These are phyloP conservation scores for Spea hammondii DNA, from an alignment of 2,797 vertebrate genomes.

Conservation along the genomic window DNA sequence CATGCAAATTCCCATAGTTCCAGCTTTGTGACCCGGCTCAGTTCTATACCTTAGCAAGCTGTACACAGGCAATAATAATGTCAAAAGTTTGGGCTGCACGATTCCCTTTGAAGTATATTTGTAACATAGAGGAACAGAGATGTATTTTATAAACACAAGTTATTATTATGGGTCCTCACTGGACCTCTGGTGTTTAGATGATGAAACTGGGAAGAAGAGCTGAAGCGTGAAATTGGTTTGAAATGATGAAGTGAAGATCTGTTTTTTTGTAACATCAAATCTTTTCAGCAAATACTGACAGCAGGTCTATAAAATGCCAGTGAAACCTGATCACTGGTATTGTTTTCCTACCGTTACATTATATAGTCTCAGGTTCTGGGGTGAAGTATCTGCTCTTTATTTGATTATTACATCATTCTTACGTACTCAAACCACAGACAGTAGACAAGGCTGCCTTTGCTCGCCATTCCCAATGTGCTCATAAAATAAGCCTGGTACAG, in stretches of 20 bases:
- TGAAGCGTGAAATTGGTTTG: slow-evolving; percentile 71
- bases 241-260: slow-evolving; percentile 65
- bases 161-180: slow-evolving; percentile 37
- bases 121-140: slow-evolving; percentile 30
- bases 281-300: slow-evolving; percentile 57
- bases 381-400: background rate
- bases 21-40: slow-evolving; percentile 5
- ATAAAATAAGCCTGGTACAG: no score
- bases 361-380: background rate
- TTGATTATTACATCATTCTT: no score
- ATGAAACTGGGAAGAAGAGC: slow-evolving; percentile 57
- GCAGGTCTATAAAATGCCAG: slow-evolving; percentile 53
- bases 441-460: background rate
- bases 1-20: background rate
- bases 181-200: slow-evolving; percentile 54
- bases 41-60: slow-evolving; percentile 14
- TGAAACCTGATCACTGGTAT: slow-evolving; percentile 55
- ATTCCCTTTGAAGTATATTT: slow-evolving; percentile 21
- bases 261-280: slow-evolving; percentile 65
- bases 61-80: slow-evolving; percentile 31
- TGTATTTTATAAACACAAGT: slow-evolving; percentile 40
- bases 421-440: no score
- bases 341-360: slow-evolving; percentile 54
- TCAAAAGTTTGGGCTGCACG: background rate
- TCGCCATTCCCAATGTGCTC: background rate